Evolutionary conservation across 2,797 vertebrate genomes (phyloP).

Genomic region (Hypotaenidia philippensis): DNA sequence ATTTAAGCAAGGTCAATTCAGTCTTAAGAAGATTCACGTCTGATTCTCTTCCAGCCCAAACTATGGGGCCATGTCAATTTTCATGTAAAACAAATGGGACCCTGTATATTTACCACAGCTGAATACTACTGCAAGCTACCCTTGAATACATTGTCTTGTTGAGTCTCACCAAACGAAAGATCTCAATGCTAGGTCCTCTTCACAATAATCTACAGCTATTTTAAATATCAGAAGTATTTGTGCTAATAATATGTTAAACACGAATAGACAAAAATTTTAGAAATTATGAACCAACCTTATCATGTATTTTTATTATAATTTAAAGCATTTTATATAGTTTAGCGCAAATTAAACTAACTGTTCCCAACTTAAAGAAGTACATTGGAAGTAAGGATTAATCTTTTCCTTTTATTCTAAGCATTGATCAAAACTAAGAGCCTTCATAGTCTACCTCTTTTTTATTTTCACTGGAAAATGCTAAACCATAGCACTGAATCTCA

Average conservation of each 20-base stretch:
- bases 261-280: background rate
- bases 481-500: background rate
- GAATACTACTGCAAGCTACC: background rate
- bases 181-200: background rate
- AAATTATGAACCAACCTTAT: background rate
- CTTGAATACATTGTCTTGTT: background rate
- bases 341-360: background rate
- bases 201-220: background rate
- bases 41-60: background rate
- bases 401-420: conserved; percentile 30
- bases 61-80: background rate
- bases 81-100: background rate
- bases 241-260: background rate
- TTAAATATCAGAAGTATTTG: background rate
- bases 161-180: background rate
- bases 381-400: background rate
- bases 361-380: background rate
- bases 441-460: background rate
- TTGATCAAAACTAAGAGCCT: background rate
- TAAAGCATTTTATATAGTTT: background rate
- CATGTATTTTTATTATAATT: background rate
- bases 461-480: conserved; percentile 30
- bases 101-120: background rate
- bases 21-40: background rate
- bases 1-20: background rate